Evolutionary conservation across 2,888 invertebrate genomes (phyloP).

Genomic region (Cataglyphis altisquamis): DNA sequence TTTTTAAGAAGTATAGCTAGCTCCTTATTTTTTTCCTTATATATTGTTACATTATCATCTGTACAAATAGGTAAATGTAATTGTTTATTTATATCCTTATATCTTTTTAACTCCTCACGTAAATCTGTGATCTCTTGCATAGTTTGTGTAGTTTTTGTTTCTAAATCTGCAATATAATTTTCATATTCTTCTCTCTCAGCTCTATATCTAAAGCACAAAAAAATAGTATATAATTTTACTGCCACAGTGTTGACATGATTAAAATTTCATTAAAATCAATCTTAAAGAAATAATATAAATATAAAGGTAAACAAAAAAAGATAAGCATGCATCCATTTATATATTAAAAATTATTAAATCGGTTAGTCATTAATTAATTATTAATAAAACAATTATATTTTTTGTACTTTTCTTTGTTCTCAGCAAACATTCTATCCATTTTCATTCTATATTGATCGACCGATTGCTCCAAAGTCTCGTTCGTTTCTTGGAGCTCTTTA

Average conservation of each 20-base stretch:
- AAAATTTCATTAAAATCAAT: slow-evolving; percentile 4
- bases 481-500: slow-evolving; percentile 71
- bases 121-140: slow-evolving; percentile 50
- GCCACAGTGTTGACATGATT: not conserved
- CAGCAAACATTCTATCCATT: slow-evolving; percentile 27
- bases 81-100: slow-evolving; percentile 7
- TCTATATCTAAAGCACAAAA: slow-evolving; percentile 44
- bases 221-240: not conserved
- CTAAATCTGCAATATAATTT: slow-evolving; percentile 46
- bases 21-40: slow-evolving; percentile 61
- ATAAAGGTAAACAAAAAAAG: not conserved
- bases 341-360: no score
- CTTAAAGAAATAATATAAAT: not conserved
- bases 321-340: not conserved
- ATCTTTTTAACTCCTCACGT: slow-evolving; percentile 54
- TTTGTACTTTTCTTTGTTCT: slow-evolving; percentile 63
- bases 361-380: not conserved
- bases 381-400: not conserved
- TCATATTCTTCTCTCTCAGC: slow-evolving; percentile 45
- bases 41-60: slow-evolving; percentile 48
- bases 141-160: slow-evolving; percentile 19
- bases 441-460: slow-evolving; percentile 31
- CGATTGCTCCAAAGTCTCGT: slow-evolving; percentile 69
- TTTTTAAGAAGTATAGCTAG: slow-evolving; percentile 59
- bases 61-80: not conserved